Evolutionary conservation across 2,888 invertebrate species (phyloP).

Genomic region (Thalpophila matura): DNA sequence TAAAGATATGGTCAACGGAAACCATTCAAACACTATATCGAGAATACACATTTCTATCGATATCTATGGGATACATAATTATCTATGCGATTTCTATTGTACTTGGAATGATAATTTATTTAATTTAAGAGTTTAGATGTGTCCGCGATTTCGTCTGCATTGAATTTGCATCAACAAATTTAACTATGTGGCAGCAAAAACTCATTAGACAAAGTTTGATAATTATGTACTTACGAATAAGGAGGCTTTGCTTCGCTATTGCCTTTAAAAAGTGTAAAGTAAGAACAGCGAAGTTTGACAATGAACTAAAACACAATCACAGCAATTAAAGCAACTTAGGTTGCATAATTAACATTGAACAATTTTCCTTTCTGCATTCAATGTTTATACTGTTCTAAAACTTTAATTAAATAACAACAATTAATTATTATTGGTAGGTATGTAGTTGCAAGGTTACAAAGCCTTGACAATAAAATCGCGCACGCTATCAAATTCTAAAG

Average conservation of each 20-base stretch:
- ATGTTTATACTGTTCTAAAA: constrained; percentile 28
- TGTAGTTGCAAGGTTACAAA: constrained; percentile 46
- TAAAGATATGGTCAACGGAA: constrained; percentile 56
- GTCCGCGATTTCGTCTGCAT: background rate
- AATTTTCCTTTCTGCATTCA: constrained; percentile 28
- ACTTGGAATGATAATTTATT: background rate
- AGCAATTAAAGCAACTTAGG: background rate
- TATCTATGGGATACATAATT: constrained; percentile 12
- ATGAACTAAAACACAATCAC: background rate
- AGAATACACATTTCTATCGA: constrained; percentile 35
- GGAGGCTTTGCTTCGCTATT: background rate
- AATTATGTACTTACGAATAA: no score
- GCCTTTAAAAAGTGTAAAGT: background rate
- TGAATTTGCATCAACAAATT: no score
- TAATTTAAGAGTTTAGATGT: background rate
- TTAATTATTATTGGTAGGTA: no score
- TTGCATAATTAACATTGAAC: constrained; percentile 18
- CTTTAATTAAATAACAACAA: constrained; percentile 32
- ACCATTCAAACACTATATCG: constrained; percentile 41
- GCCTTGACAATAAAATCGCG: constrained; percentile 60
- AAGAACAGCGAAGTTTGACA: background rate
- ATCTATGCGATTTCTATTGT: constrained; percentile 9
- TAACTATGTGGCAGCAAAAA: background rate
- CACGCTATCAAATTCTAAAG: constrained; percentile 42
- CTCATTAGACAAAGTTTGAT: background rate